Evolutionary conservation across 2,113 vertebrate species (phyloP).

Genomic region (Coreoperca whiteheadi): DNA sequence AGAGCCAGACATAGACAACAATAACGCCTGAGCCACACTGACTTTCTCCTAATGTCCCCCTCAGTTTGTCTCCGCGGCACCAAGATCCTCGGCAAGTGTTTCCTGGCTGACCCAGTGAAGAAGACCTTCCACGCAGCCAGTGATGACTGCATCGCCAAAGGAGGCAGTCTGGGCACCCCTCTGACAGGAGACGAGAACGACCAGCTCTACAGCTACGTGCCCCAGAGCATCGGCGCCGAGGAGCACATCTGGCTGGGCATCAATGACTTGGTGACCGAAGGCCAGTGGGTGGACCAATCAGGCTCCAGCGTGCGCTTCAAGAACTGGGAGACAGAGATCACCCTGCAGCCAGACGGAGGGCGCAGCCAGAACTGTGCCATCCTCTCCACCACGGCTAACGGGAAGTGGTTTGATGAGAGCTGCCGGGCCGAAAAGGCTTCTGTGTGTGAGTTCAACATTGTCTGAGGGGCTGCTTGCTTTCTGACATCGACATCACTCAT

Average conservation of each 20-base stretch:
- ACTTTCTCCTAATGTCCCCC: neutral
- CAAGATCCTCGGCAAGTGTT: slow-evolving; percentile 93
- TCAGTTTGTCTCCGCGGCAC: slow-evolving; percentile 93
- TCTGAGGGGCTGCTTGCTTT: slow-evolving; percentile 74
- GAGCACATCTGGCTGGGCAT: slow-evolving; percentile 93
- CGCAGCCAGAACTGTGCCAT: slow-evolving; percentile 90
- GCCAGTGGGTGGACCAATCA: slow-evolving; percentile 90
- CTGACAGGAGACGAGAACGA: slow-evolving; percentile 89
- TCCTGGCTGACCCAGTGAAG: slow-evolving; percentile 85
- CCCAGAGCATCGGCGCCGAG: slow-evolving; percentile 84
- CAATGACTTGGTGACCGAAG: slow-evolving; percentile 90
- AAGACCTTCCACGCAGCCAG: slow-evolving; percentile 91
- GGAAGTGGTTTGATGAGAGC: slow-evolving; percentile 94
- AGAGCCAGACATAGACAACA: neutral
- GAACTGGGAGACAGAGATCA: slow-evolving; percentile 97
- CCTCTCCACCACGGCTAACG: slow-evolving; percentile 84
- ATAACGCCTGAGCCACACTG: neutral
- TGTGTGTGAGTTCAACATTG: slow-evolving; percentile 94
- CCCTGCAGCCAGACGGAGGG: slow-evolving; percentile 91
- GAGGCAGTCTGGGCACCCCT: slow-evolving; percentile 90
- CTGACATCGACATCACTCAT: neutral
- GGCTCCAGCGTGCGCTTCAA: slow-evolving; percentile 86
- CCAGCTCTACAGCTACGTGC: slow-evolving; percentile 88
- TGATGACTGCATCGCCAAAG: slow-evolving; percentile 91
- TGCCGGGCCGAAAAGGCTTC: slow-evolving; percentile 90